These are phyloP conservation scores for Albula glossodonta DNA, from an alignment of 2,113 vertebrate species.

Conservation along the genomic window DNA sequence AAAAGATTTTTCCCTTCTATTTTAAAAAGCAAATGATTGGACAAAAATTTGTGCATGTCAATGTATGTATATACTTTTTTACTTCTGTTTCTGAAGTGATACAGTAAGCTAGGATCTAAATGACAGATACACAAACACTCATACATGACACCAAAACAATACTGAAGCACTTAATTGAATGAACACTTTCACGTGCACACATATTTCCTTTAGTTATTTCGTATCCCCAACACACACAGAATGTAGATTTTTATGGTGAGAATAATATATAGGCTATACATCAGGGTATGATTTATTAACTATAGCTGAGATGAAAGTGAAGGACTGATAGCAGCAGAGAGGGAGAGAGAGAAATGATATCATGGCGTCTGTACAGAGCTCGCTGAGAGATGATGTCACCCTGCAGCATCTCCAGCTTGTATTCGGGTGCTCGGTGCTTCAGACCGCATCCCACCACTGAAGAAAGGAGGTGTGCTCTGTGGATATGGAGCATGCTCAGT, in stretches of 20 bases:
- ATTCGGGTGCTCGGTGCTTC: neutral
- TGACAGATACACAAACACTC: too few species aligned
- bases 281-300: neutral
- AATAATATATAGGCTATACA: neutral
- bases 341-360: neutral
- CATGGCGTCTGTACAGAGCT: neutral
- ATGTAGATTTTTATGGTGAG: neutral
- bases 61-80: too few species aligned
- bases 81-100: too few species aligned
- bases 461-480: neutral
- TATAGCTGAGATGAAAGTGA: neutral
- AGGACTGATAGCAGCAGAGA: neutral
- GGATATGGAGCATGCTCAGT: neutral
- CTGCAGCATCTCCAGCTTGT: conserved; percentile 1
- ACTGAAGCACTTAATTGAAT: too few species aligned
- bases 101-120: too few species aligned
- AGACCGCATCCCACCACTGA: neutral
- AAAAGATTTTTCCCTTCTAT: too few species aligned
- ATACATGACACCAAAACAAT: too few species aligned
- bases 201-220: too few species aligned
- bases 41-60: too few species aligned
- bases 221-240: neutral
- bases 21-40: too few species aligned
- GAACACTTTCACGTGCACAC: too few species aligned
- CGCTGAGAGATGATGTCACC: neutral